phyloP scores from a whole-genome alignment of 2,113 vertebrate genomes.

The Chrysochloris asiatica region DNA sequence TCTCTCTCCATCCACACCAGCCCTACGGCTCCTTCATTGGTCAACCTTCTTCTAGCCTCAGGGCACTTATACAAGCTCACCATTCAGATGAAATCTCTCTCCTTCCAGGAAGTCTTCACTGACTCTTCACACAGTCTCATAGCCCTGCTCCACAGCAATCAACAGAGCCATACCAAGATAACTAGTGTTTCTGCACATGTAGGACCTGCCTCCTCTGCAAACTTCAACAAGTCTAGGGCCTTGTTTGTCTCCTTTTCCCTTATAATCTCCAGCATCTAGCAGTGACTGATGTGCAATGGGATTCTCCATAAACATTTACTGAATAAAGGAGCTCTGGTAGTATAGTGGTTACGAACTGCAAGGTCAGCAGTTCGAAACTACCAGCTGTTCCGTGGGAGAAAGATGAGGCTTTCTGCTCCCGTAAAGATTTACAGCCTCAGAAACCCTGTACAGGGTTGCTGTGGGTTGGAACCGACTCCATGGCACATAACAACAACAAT shows the following conservation, averaged over 20 bases:
- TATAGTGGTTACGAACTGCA: no score
- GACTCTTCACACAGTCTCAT: neutral
- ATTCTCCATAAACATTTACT: conserved; percentile 27
- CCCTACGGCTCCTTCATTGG: neutral
- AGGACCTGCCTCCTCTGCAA: neutral
- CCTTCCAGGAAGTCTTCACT: neutral
- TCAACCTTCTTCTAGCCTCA: neutral
- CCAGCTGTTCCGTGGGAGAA: no score
- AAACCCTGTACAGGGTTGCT: no score
- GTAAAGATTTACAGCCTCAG: no score
- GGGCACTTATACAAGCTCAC: neutral
- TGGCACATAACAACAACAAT: no score
- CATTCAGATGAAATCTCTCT: neutral
- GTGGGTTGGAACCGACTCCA: no score
- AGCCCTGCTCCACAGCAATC: neutral
- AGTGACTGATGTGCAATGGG: neutral
- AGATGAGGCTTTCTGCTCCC: no score
- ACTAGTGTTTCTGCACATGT: fast-evolving
- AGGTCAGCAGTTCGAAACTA: no score
- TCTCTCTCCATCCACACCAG: neutral
- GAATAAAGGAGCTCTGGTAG: neutral
- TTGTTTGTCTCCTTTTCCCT: neutral
- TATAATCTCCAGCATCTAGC: neutral
- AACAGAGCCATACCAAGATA: neutral
- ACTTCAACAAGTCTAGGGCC: neutral